phyloP scores from a whole-genome alignment of 2,888 invertebrate genomes.

The Drosophila atroscutellata region DNA sequence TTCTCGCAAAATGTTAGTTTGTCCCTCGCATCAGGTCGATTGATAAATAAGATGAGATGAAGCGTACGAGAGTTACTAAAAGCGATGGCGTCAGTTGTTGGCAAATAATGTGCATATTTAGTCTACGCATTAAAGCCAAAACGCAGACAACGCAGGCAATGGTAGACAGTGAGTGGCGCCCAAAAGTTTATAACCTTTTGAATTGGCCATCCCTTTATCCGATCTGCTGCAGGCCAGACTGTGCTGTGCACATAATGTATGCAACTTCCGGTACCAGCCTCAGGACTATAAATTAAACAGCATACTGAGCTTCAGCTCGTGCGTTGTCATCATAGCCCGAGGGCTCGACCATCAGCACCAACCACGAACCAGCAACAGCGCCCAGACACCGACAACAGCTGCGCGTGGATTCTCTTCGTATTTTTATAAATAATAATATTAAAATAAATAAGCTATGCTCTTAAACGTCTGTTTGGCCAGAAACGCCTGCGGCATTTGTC shows the following conservation, averaged over 20 bases:
- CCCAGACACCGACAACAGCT: constrained; percentile 25
- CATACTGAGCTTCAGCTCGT: constrained; percentile 43
- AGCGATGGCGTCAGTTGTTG: constrained; percentile 50
- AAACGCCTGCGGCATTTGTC: constrained; percentile 62
- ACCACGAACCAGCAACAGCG: constrained; percentile 8
- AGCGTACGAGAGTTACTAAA: constrained; percentile 15
- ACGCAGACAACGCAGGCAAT: constrained; percentile 37
- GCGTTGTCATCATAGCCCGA: constrained; percentile 56
- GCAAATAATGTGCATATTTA: constrained; percentile 72
- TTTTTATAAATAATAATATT: constrained; percentile 74
- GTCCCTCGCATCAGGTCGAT: constrained; percentile 24
- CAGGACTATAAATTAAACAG: constrained; percentile 69
- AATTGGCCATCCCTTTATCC: constrained; percentile 56
- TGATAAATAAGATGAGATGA: background rate
- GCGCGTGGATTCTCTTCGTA: constrained; percentile 52
- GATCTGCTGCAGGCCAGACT: constrained; percentile 36
- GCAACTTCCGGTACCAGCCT: constrained; percentile 71
- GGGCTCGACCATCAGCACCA: constrained; percentile 33
- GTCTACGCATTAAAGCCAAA: constrained; percentile 66
- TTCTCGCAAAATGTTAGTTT: background rate
- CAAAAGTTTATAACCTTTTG: constrained; percentile 65
- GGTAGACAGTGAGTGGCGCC: constrained; percentile 62
- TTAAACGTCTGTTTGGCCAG: constrained; percentile 64
- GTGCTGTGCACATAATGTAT: constrained; percentile 63
- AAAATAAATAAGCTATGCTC: constrained; percentile 75